Conservation (phyloP, 2,797 vertebrate species). For the Leptatherina wallacei region DNA sequence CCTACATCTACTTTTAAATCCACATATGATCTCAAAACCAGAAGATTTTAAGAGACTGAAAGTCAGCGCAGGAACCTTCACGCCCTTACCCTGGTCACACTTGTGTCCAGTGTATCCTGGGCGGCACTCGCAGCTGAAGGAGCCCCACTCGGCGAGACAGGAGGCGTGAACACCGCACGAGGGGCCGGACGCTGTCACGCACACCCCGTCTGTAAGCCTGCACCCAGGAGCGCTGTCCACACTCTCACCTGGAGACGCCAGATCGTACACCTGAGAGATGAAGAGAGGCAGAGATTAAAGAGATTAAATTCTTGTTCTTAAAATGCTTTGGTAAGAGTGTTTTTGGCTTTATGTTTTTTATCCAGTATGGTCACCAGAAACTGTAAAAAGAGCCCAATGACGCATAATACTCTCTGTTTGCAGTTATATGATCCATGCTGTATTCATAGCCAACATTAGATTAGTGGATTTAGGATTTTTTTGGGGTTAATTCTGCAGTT, state of each 20-base stretch:
- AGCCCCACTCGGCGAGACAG: slow-evolving; percentile 87
- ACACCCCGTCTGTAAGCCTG: slow-evolving; percentile 83
- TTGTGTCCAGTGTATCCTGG: slow-evolving; percentile 85
- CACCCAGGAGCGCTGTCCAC: slow-evolving; percentile 87
- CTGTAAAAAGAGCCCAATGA: background rate
- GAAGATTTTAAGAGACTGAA: background rate
- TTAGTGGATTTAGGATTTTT: background rate
- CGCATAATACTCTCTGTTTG: background rate
- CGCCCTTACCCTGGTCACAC: slow-evolving; percentile 85
- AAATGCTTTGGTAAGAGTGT: background rate
- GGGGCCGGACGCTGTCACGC: slow-evolving; percentile 77
- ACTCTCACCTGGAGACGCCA: slow-evolving; percentile 87
- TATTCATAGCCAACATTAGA: slow-evolving; percentile 9
- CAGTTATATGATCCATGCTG: slow-evolving; percentile 2
- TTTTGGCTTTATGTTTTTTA: background rate
- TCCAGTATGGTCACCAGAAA: background rate
- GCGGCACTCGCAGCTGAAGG: slow-evolving; percentile 88
- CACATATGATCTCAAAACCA: background rate
- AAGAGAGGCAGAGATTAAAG: background rate
- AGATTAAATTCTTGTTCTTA: background rate
- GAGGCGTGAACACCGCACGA: slow-evolving; percentile 86
- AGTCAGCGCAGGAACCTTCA: no score
- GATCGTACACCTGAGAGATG: slow-evolving; percentile 85
- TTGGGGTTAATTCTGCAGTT: background rate
- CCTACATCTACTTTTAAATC: background rate